phyloP scores from a whole-genome alignment of 2,113 vertebrate genomes.

The Pimephales promelas region DNA sequence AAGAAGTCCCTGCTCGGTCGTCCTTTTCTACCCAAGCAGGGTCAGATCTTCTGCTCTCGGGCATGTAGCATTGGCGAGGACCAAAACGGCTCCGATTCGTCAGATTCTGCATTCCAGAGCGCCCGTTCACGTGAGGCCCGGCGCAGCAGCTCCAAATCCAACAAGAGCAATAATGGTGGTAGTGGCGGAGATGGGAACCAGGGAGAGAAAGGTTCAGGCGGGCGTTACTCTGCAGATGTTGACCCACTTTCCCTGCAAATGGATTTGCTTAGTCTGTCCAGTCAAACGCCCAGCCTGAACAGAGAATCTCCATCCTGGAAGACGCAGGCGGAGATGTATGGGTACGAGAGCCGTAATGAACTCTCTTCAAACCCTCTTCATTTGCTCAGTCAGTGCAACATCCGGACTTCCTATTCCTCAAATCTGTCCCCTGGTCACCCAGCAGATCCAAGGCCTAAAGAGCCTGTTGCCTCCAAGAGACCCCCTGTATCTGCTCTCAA shows the following conservation, averaged over 20 bases:
- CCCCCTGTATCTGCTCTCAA: conserved; percentile 86
- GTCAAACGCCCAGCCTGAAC: conserved; percentile 91
- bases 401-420: conserved; percentile 85
- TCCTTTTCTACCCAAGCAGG: conserved; percentile 96
- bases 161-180: conserved; percentile 81
- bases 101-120: conserved; percentile 94
- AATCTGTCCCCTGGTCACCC: conserved; percentile 77
- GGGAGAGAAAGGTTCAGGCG: conserved; percentile 65
- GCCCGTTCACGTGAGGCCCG: conserved; percentile 91
- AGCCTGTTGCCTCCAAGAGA: conserved; percentile 83
- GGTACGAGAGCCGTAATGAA: conserved; percentile 82
- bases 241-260: conserved; percentile 97
- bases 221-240: conserved; percentile 86
- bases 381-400: conserved; percentile 92
- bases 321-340: conserved; percentile 81
- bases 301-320: conserved; percentile 91
- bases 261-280: conserved; percentile 96
- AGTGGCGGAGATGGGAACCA: conserved; percentile 68
- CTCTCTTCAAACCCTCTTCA: conserved; percentile 84
- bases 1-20: conserved; percentile 95
- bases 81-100: conserved; percentile 91
- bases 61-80: conserved; percentile 92
- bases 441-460: conserved; percentile 82
- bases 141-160: conserved; percentile 85
- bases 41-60: conserved; percentile 97